phyloP scores from a whole-genome alignment of 2,797 vertebrate species.

The Picus viridis region DNA sequence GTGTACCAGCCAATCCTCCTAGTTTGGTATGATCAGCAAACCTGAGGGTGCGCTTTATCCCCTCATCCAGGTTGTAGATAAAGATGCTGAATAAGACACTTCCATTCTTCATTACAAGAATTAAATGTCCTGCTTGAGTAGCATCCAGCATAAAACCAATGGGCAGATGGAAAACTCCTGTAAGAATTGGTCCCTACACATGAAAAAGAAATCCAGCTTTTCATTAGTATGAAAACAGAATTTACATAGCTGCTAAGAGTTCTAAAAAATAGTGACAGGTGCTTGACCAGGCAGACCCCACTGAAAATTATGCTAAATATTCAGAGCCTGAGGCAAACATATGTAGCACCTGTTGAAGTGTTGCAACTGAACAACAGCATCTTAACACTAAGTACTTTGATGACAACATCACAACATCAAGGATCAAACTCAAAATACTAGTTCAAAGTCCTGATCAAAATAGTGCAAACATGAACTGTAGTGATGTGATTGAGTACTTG shows the following conservation, averaged over 20 bases:
- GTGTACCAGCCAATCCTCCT: too few relatives aligned
- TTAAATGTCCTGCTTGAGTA: neutral
- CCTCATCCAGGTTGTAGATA: too few relatives aligned
- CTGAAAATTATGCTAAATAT: neutral
- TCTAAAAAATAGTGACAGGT: neutral
- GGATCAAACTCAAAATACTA: neutral
- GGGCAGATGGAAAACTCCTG: neutral
- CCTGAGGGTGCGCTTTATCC: too few relatives aligned
- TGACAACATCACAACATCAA: neutral
- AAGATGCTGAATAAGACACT: neutral
- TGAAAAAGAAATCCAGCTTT: neutral
- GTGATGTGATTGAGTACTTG: neutral
- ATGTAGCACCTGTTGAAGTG: neutral
- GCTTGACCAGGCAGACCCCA: neutral
- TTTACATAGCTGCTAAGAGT: neutral
- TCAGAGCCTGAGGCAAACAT: neutral
- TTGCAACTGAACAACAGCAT: neutral
- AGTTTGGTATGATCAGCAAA: too few relatives aligned
- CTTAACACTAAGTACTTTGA: neutral
- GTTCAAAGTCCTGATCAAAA: neutral
- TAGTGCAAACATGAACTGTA: neutral
- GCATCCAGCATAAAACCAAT: neutral
- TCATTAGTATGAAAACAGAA: neutral
- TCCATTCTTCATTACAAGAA: neutral
- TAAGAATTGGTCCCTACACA: neutral